A percentile compares a stretch with the other conserved stretches of the same genome.
Conservation (phyloP, 2,113 vertebrate species). For the Madoqua kirkii region DNA sequence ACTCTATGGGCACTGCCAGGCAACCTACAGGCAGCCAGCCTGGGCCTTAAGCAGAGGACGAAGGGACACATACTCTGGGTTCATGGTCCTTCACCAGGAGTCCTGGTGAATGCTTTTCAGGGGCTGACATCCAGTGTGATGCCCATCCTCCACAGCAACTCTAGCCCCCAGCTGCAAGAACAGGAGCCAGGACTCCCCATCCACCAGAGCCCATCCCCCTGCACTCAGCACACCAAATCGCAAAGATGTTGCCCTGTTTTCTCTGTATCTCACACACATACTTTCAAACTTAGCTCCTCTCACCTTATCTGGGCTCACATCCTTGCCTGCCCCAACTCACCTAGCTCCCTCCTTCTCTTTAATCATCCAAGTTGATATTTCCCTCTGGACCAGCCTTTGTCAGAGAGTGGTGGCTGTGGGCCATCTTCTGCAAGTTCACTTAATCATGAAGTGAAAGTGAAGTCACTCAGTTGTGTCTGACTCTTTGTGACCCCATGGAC, state of each 20-base stretch:
- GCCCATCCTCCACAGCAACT: neutral
- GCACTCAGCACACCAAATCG: neutral
- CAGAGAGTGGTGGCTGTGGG: neutral
- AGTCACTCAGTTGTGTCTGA: too few species aligned
- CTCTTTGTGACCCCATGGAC: too few species aligned
- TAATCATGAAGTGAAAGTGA: neutral
- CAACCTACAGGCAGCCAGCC: neutral
- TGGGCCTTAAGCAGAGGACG: neutral
- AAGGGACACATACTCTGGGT: neutral
- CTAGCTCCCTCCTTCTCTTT: neutral
- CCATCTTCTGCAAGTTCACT: neutral
- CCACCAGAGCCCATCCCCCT: neutral
- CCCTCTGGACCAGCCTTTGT: neutral
- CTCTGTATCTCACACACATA: neutral
- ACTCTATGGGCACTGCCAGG: neutral
- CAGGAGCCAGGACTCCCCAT: neutral
- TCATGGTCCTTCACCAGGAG: neutral
- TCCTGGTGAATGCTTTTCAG: neutral
- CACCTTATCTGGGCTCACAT: neutral
- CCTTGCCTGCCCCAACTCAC: neutral
- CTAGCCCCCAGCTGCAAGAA: neutral
- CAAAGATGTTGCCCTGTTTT: neutral
- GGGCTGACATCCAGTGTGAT: neutral
- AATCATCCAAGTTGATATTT: neutral
- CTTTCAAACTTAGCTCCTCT: neutral